Evolutionary conservation across 92 coral and sea anemone genomes (phyloP), one percentile per base, ranked within the genome.

Genomic region (Epizoanthus scotinus): DNA sequence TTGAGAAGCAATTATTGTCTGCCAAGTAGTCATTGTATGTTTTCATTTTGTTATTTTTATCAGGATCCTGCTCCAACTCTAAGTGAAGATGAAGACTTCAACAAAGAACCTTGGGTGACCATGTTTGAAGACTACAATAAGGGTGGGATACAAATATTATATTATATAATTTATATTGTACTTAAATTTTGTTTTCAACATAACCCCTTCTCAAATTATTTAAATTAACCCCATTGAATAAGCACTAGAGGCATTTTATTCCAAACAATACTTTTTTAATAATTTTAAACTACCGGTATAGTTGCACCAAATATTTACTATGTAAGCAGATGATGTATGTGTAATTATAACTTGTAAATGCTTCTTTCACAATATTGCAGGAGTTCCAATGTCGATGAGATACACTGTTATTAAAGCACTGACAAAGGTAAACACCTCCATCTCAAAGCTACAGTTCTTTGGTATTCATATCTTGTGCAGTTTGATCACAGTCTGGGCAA

Each of bases 81-180:
- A 52, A 85, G 86, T 59, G 93, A 88, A 62, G 99, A 93, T 84
- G 98, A 94, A 68, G 99, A 96, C 8, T 96, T 96, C 72, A 79
- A 24, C 34, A 79, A 87, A 82, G 93, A 93, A 27, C 98, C 99
- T 24, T 96, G 99, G 99, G 74, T 86, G 22, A 74, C 70, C 82
- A 96, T 96, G 99, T 84, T 83, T 74, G 81, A 88, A 56, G 98
- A 94, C 21, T 89, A 87, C 63, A 29, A 75, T 3, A 85, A 91
- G 84, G 89, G 99, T 91, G 34, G 70, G 94, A 8, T 10, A 19
- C 13, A 2, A 3, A 20, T 13, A 29, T 3, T 31, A 1, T 34
- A 34, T 34, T 34, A 0, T 34, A 34, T 34, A 3, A 6, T 34
- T 34, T 34, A 34, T 3, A 3, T 34, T 0, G 1, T 34, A 34